These are phyloP conservation scores for Microctonus aethiopoides DNA, from an alignment of 2,888 invertebrate species.

Conservation along the genomic window DNA sequence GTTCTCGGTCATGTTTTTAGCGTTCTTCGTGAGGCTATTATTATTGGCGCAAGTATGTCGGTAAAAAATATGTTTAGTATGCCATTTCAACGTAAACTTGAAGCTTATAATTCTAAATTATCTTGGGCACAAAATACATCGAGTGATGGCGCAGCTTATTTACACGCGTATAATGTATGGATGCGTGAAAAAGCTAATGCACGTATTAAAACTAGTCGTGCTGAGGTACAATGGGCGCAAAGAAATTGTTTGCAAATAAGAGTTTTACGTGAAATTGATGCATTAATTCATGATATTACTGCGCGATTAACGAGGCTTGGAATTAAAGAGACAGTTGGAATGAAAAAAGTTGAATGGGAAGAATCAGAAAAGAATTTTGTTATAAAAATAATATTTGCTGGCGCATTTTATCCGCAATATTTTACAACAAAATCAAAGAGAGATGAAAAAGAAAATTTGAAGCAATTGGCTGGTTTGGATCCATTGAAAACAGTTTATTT, in stretches of 20 bases:
- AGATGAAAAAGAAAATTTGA: constrained; percentile 76
- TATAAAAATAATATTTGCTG: constrained; percentile 81
- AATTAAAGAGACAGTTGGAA: constrained; percentile 70
- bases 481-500: constrained; percentile 81
- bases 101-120: constrained; percentile 80
- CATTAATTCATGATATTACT: constrained; percentile 78
- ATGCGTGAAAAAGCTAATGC: constrained; percentile 71
- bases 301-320: constrained; percentile 72
- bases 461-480: constrained; percentile 77
- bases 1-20: constrained; percentile 88
- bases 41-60: constrained; percentile 88
- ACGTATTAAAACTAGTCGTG: constrained; percentile 68
- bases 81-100: constrained; percentile 77
- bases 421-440: constrained; percentile 72
- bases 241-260: constrained; percentile 78
- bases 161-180: constrained; percentile 88
- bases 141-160: constrained; percentile 86
- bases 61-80: constrained; percentile 83
- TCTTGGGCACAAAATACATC: constrained; percentile 85
- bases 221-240: constrained; percentile 76
- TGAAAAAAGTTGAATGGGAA: constrained; percentile 66
- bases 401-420: constrained; percentile 95
- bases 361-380: constrained; percentile 72
- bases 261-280: constrained; percentile 79
- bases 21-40: constrained; percentile 83